Conservation (phyloP, 2,888 invertebrate genomes). For the Phaonia tiefii region DNA sequence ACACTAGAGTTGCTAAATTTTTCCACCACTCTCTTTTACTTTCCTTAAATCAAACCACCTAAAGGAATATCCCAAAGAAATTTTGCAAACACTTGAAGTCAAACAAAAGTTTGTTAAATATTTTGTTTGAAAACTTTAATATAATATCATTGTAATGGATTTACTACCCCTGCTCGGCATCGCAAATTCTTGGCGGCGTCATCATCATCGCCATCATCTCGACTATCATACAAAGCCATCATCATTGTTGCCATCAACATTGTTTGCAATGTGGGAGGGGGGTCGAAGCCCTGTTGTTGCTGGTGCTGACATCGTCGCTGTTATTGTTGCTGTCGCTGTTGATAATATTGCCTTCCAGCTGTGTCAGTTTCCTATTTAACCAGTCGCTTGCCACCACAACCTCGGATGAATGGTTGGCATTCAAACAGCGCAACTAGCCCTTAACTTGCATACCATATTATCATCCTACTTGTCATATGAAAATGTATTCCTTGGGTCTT, state of each 20-base stretch:
- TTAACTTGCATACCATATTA: slow-evolving; percentile 58
- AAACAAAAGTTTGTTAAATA: slow-evolving; percentile 17
- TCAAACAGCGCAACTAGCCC: slow-evolving; percentile 45
- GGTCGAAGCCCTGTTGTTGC: slow-evolving; percentile 13
- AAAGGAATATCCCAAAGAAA: background rate
- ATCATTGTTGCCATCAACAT: slow-evolving; percentile 39
- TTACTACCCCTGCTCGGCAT: background rate
- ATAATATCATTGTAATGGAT: slow-evolving; percentile 15
- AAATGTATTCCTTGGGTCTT: slow-evolving; percentile 15
- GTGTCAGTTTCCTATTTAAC: slow-evolving; percentile 69
- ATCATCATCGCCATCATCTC: slow-evolving; percentile 25
- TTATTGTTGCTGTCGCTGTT: slow-evolving; percentile 69
- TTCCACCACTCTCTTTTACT: too few species aligned
- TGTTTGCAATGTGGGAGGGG: slow-evolving; percentile 26
- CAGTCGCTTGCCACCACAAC: slow-evolving; percentile 62
- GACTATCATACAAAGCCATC: slow-evolving; percentile 3
- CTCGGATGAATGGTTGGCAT: slow-evolving; percentile 48
- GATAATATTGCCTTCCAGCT: slow-evolving; percentile 68
- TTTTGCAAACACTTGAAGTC: slow-evolving; percentile 10
- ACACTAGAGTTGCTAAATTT: slow-evolving; percentile 13
- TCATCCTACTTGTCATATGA: slow-evolving; percentile 61
- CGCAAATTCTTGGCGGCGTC: background rate
- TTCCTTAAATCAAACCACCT: too few species aligned
- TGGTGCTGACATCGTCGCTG: slow-evolving; percentile 47
- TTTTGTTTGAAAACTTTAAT: slow-evolving; percentile 24